These are phyloP conservation scores for Mustelus asterias DNA, from an alignment of 2,113 vertebrate species.

Conservation along the genomic window DNA sequence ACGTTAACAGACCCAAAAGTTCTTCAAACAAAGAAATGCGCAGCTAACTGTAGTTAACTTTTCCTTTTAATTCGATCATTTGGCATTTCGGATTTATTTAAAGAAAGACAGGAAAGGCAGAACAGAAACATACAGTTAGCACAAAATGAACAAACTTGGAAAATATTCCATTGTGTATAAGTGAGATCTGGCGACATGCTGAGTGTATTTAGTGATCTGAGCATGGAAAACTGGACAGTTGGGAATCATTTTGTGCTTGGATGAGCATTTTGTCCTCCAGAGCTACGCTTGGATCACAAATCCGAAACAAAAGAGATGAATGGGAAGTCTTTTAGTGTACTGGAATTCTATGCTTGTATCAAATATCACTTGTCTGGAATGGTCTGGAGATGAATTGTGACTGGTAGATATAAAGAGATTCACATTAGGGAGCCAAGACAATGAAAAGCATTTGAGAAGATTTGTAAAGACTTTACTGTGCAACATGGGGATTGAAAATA, in stretches of 20 bases:
- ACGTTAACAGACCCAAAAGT: neutral
- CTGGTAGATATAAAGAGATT: slow-evolving; percentile 22
- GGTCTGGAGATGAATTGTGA: neutral
- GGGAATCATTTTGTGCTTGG: slow-evolving; percentile 20
- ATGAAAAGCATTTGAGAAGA: slow-evolving; percentile 14
- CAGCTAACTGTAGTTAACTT: neutral
- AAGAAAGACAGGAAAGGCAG: neutral
- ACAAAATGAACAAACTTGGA: neutral
- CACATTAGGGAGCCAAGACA: slow-evolving; percentile 10
- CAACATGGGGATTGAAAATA: slow-evolving; percentile 4
- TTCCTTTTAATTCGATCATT: neutral
- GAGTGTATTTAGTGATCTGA: neutral
- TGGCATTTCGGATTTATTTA: neutral
- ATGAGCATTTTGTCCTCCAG: slow-evolving; percentile 16
- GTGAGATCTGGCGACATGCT: neutral
- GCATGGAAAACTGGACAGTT: slow-evolving; percentile 17
- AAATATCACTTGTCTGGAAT: slow-evolving; percentile 27
- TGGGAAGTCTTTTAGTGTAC: neutral
- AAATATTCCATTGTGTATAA: slow-evolving; percentile 21
- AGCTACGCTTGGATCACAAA: neutral
- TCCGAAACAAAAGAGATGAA: slow-evolving; percentile 23
- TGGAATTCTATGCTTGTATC: slow-evolving; percentile 16
- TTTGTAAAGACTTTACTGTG: slow-evolving; percentile 27
- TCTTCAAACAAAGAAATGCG: neutral
- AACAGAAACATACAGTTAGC: neutral